Conservation (phyloP, 2,113 vertebrate species). For the Vidua macroura region DNA sequence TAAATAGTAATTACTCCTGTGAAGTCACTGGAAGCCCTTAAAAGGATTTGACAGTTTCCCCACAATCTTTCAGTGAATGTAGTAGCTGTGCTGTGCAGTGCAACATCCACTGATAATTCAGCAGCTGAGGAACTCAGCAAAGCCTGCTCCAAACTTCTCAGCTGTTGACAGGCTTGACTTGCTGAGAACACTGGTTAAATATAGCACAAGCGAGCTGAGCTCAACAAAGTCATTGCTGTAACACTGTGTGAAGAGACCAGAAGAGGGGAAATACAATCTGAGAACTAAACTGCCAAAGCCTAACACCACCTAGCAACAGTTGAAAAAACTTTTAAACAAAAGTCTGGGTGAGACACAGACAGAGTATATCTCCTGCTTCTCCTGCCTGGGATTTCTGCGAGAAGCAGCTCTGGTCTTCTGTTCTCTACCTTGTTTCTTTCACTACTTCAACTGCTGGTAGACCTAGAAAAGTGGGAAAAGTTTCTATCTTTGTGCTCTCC, state of each 20-base stretch:
- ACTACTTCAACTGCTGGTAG: constrained; percentile 71
- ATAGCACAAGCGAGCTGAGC: constrained; percentile 80
- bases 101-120: constrained; percentile 76
- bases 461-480: constrained; percentile 65
- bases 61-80: constrained; percentile 44
- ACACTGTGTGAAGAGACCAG: constrained; percentile 73
- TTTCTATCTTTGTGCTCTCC: constrained; percentile 62
- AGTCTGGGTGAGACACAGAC: constrained; percentile 73
- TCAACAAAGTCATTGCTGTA: constrained; percentile 77
- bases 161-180: constrained; percentile 86
- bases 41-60: constrained; percentile 69
- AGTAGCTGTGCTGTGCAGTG: constrained; percentile 55
- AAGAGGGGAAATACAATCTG: constrained; percentile 76
- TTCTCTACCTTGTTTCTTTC: constrained; percentile 65
- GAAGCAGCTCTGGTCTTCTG: constrained; percentile 59
- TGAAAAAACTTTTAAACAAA: constrained; percentile 78
- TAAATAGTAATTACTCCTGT: constrained; percentile 66
- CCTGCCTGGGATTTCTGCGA: constrained; percentile 69
- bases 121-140: constrained; percentile 83
- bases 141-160: constrained; percentile 83
- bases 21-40: constrained; percentile 69
- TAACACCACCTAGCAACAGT: constrained; percentile 82
- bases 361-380: constrained; percentile 68
- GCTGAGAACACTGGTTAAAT: constrained; percentile 91
- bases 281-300: constrained; percentile 77